Evolutionary conservation across 1,140 invertebrate species (phyloP), one percentile per base, ranked within the genome.

Genomic region (Pseudomyrmex dendroicus): DNA sequence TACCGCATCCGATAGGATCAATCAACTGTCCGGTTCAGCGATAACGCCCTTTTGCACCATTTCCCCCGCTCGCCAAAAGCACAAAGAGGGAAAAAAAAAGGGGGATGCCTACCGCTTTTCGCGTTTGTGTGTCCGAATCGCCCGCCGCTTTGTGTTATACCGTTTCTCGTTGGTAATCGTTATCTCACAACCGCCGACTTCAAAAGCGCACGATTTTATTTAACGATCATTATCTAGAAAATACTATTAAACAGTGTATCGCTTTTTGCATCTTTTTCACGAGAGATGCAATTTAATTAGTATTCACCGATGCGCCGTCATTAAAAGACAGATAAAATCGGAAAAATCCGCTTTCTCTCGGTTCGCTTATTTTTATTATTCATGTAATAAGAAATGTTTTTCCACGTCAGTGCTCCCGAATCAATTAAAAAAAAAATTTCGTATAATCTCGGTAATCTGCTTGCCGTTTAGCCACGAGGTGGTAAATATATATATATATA

Each of bases 1-100:
- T 74, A 82, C 78, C 59, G 72, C 70, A 56, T 74, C 78, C 78
- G 78, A 82, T 82, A 74, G 70, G 61, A 82, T 82, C 78, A 82
- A 82, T 82, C 78, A 82, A 64, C 78, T 70, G 76, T 54, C 76
- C 76, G 54, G 76, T 80, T 72, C 66, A 63, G 57, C 78, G 70
- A 82, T 82, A 82, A 82, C 78, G 59, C 61, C 48, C 78, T 74
- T 82, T 74, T 74, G 70, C 72, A 74, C 76, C 76, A 80, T 72
- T 80, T 80, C 76, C 76, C 35, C 54, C 66, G 76, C 62, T 67
- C 35, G 74, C 66, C 54, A 59, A 70, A 80, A 72, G 76, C 76
- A 59, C 54, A 70, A 80, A 80, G 66, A 72, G 68, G 13, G 22
- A 67, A 80, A 80, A 70, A 59, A n/a, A 80, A 66, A 80, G 57